Evolutionary conservation across 2,113 vertebrate genomes (phyloP).

Genomic region (Centropristis striata): DNA sequence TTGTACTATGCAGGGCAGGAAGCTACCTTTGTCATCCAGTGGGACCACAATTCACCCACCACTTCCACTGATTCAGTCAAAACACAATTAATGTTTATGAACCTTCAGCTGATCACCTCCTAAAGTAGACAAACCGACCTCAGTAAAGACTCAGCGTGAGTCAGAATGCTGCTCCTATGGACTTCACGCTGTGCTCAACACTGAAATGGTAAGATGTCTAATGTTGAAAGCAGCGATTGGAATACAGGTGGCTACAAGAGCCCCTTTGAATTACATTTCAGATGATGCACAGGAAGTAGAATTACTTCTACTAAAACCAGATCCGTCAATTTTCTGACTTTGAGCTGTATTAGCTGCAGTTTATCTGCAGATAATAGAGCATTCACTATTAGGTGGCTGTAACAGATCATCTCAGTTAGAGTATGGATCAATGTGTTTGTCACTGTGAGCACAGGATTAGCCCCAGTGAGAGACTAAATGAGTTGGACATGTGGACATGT

Average conservation of each 20-base stretch:
- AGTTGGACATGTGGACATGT: constrained; percentile 37
- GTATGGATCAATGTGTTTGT: constrained; percentile 21
- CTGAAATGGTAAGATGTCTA: not conserved
- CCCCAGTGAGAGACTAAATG: constrained; percentile 23
- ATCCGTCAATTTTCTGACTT: not conserved
- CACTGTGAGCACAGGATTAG: constrained; percentile 42
- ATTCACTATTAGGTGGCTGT: not conserved
- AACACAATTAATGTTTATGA: not conserved
- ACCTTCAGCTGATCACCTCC: not conserved
- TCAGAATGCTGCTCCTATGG: not conserved
- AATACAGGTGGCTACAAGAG: not conserved
- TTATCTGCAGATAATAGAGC: not conserved
- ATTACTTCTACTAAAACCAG: constrained; percentile 9
- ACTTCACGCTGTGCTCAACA: constrained; percentile 7
- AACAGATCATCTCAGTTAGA: constrained; percentile 23
- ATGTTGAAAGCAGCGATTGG: not conserved
- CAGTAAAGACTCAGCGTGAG: not conserved
- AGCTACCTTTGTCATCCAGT: constrained; percentile 37
- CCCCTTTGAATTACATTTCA: constrained; percentile 6
- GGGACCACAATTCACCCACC: constrained; percentile 9
- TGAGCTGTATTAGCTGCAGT: not conserved
- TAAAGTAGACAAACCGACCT: constrained; percentile 31
- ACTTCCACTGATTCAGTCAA: constrained; percentile 28
- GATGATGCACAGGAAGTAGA: not conserved
- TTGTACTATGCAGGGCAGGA: constrained; percentile 19